Base-by-base conservation (phyloP, 1,140 invertebrate genomes). In the Drosophila punjabiensis region DNA sequence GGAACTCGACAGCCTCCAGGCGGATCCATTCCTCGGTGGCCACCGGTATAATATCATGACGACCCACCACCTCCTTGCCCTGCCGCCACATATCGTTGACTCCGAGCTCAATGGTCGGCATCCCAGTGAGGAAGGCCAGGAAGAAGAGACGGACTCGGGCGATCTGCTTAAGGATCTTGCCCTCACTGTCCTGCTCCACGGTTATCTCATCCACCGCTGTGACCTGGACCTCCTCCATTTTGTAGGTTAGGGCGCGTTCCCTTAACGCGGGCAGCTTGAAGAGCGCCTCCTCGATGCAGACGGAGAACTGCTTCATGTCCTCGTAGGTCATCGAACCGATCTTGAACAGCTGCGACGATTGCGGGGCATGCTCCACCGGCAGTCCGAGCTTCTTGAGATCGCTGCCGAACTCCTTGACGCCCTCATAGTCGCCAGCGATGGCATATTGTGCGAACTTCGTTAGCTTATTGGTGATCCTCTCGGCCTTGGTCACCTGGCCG, bases 21-120 rank as follows among this genome's bases (percentile, higher is more conserved):
- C 98, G 95, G 84, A 99, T 99, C 99, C 99, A 99, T 94, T 99
- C 98, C 94, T 99, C 99, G 0, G 99, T 99, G 64, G 98, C 98
- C 35, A 99, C 98, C 10, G 99, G 99, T 87, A 99, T 99, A 91
- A 99, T 99, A 93, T 99, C 99, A 93, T 99, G 98, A 18, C 99
- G 95, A 1, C 99, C 98, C 0, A 99, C 99, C 16, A 99, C 98
- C 95, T 99, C 99, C 94, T 98, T 98, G 10, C 99, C 99, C 94
- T 99, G 98, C 10, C 99, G 94, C 92, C 97, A 95, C 94, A 99
- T 96, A 93, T 99, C 99, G 93, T 99, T 99, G 14, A 99, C 96
- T 13, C 99, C 99, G 68, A 99, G 94, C 93, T 99, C 99, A 58
- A 99, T 96, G 88, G 98, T 96, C 5, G 98, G 98, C 97, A 98